Conservation (phyloP, 2,113 vertebrate genomes). For the Xenus cinereus region DNA sequence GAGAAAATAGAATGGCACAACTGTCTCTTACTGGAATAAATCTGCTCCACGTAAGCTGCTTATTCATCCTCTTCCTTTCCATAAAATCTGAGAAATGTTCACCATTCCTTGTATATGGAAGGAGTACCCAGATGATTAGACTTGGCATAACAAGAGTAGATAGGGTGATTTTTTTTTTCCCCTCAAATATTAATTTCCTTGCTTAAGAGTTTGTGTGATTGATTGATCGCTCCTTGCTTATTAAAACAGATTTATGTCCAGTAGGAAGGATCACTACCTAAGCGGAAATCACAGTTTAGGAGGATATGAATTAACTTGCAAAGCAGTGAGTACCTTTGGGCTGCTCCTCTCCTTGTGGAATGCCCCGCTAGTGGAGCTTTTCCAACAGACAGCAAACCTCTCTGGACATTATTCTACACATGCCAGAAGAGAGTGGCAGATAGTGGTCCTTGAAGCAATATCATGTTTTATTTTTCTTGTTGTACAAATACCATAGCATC, state of each 20-base stretch:
- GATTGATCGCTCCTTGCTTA: background rate
- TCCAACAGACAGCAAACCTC: background rate
- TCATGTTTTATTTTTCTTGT: background rate
- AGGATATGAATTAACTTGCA: background rate
- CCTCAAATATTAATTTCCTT: background rate
- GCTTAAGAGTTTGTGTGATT: background rate
- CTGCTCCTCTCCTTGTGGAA: background rate
- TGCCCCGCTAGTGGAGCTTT: fast-evolving
- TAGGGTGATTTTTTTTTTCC: background rate
- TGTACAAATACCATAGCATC: background rate
- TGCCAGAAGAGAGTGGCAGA: background rate
- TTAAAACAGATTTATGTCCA: background rate
- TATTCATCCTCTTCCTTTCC: background rate
- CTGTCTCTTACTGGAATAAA: background rate
- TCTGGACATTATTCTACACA: background rate
- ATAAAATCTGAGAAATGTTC: background rate
- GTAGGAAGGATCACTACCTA: background rate
- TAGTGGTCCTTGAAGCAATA: background rate
- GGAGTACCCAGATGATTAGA: background rate
- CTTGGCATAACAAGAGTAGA: background rate
- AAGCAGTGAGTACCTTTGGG: background rate
- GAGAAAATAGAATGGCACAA: background rate
- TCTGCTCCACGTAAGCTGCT: background rate
- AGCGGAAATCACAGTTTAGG: background rate
- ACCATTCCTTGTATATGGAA: background rate